A percentile compares a stretch with the other conserved stretches of the same genome.
Evolutionary conservation across 2,113 vertebrate genomes (phyloP).

Genomic region (Pica pica): DNA sequence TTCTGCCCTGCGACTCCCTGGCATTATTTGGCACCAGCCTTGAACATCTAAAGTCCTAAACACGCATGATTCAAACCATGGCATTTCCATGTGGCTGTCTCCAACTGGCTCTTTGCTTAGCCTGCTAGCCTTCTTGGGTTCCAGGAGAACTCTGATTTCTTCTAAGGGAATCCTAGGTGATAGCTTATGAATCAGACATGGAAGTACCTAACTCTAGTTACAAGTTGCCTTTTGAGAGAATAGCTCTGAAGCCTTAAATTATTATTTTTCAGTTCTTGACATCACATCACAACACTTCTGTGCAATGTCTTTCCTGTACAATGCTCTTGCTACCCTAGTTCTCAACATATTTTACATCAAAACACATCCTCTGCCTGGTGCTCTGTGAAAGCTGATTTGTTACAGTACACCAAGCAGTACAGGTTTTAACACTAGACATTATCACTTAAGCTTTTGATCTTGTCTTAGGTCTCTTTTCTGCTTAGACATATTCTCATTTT

Average conservation of each 20-base stretch:
- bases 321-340: not conserved
- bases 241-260: not conserved
- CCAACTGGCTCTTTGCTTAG: not conserved
- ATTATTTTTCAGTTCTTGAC: not conserved
- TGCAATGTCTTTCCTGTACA: not conserved
- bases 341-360: not conserved
- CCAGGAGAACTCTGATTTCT: not conserved
- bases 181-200: not conserved
- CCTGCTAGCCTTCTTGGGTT: not conserved
- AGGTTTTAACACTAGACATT: not conserved
- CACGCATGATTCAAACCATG: not conserved
- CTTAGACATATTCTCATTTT: not conserved
- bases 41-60: not conserved
- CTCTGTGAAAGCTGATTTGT: not conserved
- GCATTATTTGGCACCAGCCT: not conserved
- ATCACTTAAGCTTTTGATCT: not conserved
- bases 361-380: not conserved
- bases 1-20: not conserved
- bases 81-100: not conserved
- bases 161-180: not conserved
- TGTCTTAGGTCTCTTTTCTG: not conserved
- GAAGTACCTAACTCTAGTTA: not conserved
- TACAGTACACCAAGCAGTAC: not conserved
- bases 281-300: not conserved
- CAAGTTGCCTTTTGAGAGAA: not conserved